Evolutionary conservation across 1,140 invertebrate genomes (phyloP), one percentile per base, ranked within the genome.

Genomic region (Zaprionus inermis): DNA sequence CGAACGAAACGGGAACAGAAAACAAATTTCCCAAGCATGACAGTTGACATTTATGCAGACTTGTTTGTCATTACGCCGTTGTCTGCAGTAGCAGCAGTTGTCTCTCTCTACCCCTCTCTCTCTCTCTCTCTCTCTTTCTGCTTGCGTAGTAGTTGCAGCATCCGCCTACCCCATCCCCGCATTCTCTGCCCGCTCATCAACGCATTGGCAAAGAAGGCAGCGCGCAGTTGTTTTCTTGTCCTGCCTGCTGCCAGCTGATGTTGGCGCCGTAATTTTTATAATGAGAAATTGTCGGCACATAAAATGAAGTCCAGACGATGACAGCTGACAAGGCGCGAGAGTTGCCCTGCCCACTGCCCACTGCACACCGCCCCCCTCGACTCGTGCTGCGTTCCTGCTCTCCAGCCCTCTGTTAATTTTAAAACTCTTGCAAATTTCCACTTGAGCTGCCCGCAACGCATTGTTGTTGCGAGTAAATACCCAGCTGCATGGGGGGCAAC

Each of bases 241-340:
- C 58, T 60, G 65, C 30, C 49, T 32, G 54, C 38, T 63, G 68
- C 57, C 51, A 0, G 24, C 24, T 51, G 59, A 56, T 76, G 44
- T 58, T 79, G 72, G 60, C 57, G 73, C 71, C 79, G 73, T 89
- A 89, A 84, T 89, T 89, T 89, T 89, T 89, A 89, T 89, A 89
- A 89, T 89, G 84, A 89, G 84, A 89, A 89, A 89, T 89, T 89
- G 84, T 89, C 84, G 79, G 84, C 84, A 81, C 74, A 89, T 89
- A 89, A 88, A 89, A 89, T 89, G 72, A 84, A 89, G 84, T 88
- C 77, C 83, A 83, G 79, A 71, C 83, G 71, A 77, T 73, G 83
- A 79, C 83, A 88, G 83, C 84, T 88, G 83, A 88, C 84, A 84
- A 55, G 46, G 51, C 41, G 51, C 57, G 59, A 70, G 70, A 71